phyloP scores from a whole-genome alignment of 2,797 vertebrate genomes.

The Simalia tracyae region DNA sequence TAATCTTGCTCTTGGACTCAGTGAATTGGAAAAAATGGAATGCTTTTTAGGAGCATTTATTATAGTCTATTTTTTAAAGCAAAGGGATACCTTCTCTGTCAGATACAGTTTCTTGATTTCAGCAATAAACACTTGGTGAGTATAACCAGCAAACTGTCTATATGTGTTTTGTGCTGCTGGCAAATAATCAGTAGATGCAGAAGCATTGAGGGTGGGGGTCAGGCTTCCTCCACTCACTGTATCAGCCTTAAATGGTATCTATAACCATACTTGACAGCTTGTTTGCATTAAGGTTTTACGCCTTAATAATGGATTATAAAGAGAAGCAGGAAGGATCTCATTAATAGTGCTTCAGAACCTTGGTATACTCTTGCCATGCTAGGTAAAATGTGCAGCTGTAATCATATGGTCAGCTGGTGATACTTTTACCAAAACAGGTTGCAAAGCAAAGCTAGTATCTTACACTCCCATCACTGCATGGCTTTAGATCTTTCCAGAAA shows the following conservation, averaged over 20 bases:
- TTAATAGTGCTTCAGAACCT: neutral
- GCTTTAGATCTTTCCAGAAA: slow-evolving; percentile 99
- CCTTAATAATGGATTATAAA: neutral
- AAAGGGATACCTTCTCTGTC: neutral
- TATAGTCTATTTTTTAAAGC: neutral
- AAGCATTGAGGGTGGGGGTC: neutral
- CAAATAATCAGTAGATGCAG: neutral
- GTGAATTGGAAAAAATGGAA: neutral
- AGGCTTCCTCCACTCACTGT: neutral
- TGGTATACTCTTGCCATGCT: neutral
- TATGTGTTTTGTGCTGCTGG: neutral
- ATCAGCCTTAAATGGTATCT: neutral
- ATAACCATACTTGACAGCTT: neutral
- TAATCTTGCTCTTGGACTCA: neutral
- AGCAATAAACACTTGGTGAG: neutral
- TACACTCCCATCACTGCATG: slow-evolving; percentile 97
- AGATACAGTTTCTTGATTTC: neutral
- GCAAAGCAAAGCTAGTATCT: slow-evolving; percentile 62
- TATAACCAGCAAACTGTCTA: neutral
- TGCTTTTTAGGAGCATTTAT: neutral
- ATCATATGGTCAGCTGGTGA: neutral
- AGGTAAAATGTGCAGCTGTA: neutral
- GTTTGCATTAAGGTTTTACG: neutral
- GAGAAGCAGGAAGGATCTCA: neutral
- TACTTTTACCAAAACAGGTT: neutral